Evolutionary conservation across 2,113 vertebrate species (phyloP), one percentile per base, ranked within the genome.

Genomic region (Tachysurus fulvidraco): DNA sequence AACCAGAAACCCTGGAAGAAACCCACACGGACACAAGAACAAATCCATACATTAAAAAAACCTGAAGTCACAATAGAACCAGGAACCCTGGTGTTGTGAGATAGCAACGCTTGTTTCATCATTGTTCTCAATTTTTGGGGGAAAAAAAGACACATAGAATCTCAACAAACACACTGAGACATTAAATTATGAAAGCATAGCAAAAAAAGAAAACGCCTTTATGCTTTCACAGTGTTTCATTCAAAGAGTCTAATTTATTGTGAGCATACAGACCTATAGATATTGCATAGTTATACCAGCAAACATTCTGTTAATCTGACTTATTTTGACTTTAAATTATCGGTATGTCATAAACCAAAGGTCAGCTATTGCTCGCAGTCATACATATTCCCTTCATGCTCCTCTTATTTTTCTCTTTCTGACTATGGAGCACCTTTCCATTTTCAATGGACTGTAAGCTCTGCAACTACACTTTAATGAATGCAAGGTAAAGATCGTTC

Each of bases 341-440:
- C 59, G 85, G 71, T 81, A 46, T 81, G 80, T 83, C 84, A 86
- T 88, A 80, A 88, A 88, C 83, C 59, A 84, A 89, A 88, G 83
- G 88, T 89, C 89, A 87, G 55, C 74, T 60, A 86, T 84, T 81
- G 86, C 65, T 87, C 59, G 54, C 60, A 55, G 41, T 84, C 30
- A 25, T 41, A 64, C 62, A 87, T 88, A 73, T 85, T 89, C 64
- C 76, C 76, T 81, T 65, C 59, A 12, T 10, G 12, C 8, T 36
- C 1, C 1, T 44, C 11, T 76, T 74, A 55, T 67, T 21, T 50
- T 55, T 57, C 16, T 21, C 30, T 86, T 57, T 30, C 83, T 83
- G 73, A 16, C 52, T 46, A 28, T 73, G 83, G 44, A 57, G 76
- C 28, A 62, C 30, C 8, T 50, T 41, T 55, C 30, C 52, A 65